Evolutionary conservation across 2,113 vertebrate genomes (phyloP), one percentile per base, ranked within the genome.

Genomic region (Ctenodactylus gundi): DNA sequence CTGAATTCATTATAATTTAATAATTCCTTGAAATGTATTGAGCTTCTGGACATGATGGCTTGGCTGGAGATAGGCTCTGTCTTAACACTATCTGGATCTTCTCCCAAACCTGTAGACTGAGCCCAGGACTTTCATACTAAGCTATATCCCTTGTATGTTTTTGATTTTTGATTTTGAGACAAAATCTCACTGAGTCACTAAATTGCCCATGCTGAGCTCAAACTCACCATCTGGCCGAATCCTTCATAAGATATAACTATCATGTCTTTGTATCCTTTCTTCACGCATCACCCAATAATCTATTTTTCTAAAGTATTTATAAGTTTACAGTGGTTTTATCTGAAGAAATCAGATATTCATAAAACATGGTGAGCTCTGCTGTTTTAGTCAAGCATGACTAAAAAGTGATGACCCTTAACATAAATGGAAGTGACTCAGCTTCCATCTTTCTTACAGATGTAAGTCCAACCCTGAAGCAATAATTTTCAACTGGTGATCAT

Each of bases 401-500:
- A 85, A 39, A 86, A 76, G 62, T 60, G 4, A 85, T 57, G 18
- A 1, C 36, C 51, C 70, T 90, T 91, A 41, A 94, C 51, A 6
- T 12, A 17, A 53, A 17, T 17, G 17, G 51, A 17, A 53, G 51
- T n/a, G n/a, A n/a, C n/a, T 12, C 5, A 17, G 21, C 55, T 81
- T 76, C 41, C 68, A 1, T n/a, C 44, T 92, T 76, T 68, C 41
- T 17, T 62, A 6, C 29, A 70, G 21, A 27, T 1, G 3, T 53
- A 68, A 88, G 64, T 18, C 11, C 67, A 84, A 73, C 6, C 44
- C 72, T 44, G 18, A 96, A 91, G 44, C 2, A 58, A 1, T 36
- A 49, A n/a, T 93, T 78, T 96, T 94, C 55, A 95, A 49, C n/a
- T 34, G 36, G 9, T 31, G 31, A 25, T 60, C 58, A 72, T 81